These are phyloP conservation scores for Cheirogaleus medius DNA, from an alignment of 2,113 vertebrate genomes.

Conservation along the genomic window DNA sequence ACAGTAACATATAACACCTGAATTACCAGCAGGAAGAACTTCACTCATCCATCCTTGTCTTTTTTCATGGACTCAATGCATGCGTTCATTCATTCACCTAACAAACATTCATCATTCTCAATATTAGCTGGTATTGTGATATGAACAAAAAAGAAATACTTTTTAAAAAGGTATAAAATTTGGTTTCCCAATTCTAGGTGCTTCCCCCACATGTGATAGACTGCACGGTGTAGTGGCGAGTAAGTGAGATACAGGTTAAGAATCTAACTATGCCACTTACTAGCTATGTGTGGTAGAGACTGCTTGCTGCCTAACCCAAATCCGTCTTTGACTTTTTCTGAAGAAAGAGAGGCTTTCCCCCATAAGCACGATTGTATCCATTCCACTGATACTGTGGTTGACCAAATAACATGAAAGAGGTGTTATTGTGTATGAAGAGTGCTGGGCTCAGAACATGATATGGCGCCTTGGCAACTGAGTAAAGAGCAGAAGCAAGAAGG, in stretches of 20 bases:
- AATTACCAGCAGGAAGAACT: background rate
- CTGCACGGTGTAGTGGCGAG: rapidly evolving
- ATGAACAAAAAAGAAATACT: background rate
- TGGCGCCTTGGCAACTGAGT: background rate
- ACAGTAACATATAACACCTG: background rate
- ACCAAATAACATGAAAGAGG: background rate
- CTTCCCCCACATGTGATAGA: background rate
- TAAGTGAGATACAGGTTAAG: background rate
- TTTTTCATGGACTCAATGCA: background rate
- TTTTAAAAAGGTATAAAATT: background rate
- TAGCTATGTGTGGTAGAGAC: background rate
- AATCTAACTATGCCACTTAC: background rate
- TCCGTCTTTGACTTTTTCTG: background rate
- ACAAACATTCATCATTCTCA: background rate
- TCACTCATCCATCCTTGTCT: background rate
- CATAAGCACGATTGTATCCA: rapidly evolving
- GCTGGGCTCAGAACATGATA: background rate
- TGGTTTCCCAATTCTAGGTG: background rate
- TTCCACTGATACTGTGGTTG: background rate
- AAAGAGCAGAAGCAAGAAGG: background rate
- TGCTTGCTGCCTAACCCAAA: background rate
- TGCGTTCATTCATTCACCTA: background rate
- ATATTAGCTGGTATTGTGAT: background rate
- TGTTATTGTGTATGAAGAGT: no score
- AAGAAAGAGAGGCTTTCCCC: background rate